A percentile compares a stretch with the other conserved stretches of the same genome.
These are phyloP conservation scores for Nowickia ferox DNA, from an alignment of 2,888 invertebrate species.

Conservation along the genomic window DNA sequence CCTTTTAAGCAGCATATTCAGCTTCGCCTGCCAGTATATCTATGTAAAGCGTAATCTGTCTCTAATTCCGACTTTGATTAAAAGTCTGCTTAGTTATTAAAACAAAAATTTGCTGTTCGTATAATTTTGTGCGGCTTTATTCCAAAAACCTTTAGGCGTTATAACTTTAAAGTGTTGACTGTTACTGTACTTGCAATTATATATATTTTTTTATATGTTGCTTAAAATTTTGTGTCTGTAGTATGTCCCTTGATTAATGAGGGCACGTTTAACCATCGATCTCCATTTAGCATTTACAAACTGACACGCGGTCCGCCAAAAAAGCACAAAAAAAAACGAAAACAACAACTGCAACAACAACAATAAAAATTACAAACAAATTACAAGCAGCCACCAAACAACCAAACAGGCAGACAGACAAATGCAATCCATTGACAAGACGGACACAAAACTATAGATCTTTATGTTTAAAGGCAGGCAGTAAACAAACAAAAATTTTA, in stretches of 20 bases:
- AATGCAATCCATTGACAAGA: conserved; percentile 1
- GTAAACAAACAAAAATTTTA: conserved; percentile 42
- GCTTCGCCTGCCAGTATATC: no score
- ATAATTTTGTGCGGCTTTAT: no score
- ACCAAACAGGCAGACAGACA: conserved; percentile 48
- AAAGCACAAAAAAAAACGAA: conserved; percentile 6
- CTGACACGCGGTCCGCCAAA: conserved; percentile 73
- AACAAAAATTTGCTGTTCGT: no score
- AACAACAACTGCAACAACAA: conserved; percentile 3
- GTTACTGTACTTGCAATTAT: background rate
- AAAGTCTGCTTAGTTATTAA: no score
- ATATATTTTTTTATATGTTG: background rate
- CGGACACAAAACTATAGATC: conserved; percentile 39
- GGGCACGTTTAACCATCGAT: conserved; percentile 81
- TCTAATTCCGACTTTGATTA: no score
- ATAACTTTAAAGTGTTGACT: background rate
- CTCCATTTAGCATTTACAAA: conserved; percentile 80
- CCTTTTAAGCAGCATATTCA: no score
- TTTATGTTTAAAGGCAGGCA: conserved; percentile 38
- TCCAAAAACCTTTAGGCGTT: no score
- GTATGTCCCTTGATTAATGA: conserved; percentile 82
- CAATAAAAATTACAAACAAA: conserved; percentile 69
- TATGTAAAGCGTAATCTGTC: no score
- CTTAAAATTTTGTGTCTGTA: conserved; percentile 12
- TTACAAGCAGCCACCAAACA: conserved; percentile 57